Base-by-base conservation (phyloP, 2,797 vertebrate genomes). In the Enteromius unitaeniatus region DNA sequence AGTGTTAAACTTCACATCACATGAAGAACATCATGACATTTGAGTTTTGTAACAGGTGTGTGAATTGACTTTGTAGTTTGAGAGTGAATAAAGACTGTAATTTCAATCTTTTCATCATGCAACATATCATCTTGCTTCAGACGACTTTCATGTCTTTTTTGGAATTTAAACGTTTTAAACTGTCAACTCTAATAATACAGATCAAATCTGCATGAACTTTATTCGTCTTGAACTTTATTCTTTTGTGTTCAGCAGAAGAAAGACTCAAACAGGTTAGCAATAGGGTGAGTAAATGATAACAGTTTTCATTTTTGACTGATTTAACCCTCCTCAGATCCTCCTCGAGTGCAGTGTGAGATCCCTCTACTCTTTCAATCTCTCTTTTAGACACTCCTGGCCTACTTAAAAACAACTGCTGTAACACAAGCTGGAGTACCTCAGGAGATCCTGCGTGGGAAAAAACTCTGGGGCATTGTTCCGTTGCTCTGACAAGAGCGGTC, bases 361-460 rank as follows among this genome's bases (percentile, higher is more conserved):
- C 37, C 3, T 81, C 60, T 23, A 65, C 40, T 69, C 76, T 80
- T 19, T 47, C 58, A 31, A 3, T 47, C 42, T 81, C n/a, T 78
- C 72, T 83, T 77, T 68, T 47, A 78, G 34, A 67, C 69, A 81
- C 84, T 70, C 6, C 68, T 92, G 92, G 85, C 92, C 92, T 94
- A 93, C 87, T 92, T 89, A 49, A 69, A 87, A 26, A 87, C 75
- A 87, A 85, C 86, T 79, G 58, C 83, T 84, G 92, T 91, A 93
- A 94, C 92, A 88, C 89, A 88, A 93, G 91, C 90, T 51, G 19
- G 21, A 78, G 80, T 81, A 53, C 74, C 42, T 91, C 90, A 91
- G 91, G 88, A 86, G 88, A 86, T 86, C 74, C 60, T 73, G 86
- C 89, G 87, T 94, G 92, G 93, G 91, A 94, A 93, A 91, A 88